phyloP scores from a whole-genome alignment of 2,888 invertebrate species.

The Watsonalla binaria region DNA sequence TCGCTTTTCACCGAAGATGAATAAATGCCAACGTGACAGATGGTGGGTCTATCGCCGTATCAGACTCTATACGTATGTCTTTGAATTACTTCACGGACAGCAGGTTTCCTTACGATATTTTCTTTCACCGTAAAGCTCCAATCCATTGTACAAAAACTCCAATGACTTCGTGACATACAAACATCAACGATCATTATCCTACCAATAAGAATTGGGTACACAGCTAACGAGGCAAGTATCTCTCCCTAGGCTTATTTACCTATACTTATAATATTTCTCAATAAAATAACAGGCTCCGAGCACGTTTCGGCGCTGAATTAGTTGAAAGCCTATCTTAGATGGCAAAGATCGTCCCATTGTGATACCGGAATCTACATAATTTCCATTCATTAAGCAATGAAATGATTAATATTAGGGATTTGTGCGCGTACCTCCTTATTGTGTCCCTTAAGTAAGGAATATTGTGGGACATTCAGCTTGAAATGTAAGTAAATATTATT shows the following conservation, averaged over 20 bases:
- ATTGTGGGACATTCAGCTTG: background rate
- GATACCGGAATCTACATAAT: slow-evolving; percentile 71
- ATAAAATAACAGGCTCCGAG: slow-evolving; percentile 29
- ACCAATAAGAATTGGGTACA: too few species aligned
- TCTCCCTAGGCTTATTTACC: background rate
- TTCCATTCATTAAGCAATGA: slow-evolving; percentile 72
- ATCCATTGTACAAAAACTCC: too few species aligned
- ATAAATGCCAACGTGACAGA: too few species aligned
- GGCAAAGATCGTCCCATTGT: slow-evolving; percentile 65
- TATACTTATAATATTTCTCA: slow-evolving; percentile 26
- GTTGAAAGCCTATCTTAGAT: slow-evolving; percentile 48
- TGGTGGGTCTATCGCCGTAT: too few species aligned
- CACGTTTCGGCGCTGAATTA: slow-evolving; percentile 27
- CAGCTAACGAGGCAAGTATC: too few species aligned
- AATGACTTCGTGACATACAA: too few species aligned
- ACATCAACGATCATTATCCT: too few species aligned
- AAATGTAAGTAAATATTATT: background rate
- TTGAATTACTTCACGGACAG: too few species aligned
- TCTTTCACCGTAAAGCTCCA: too few species aligned
- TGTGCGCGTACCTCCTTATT: slow-evolving; percentile 37
- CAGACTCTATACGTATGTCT: too few species aligned
- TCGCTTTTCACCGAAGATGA: too few species aligned
- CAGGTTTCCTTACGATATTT: too few species aligned
- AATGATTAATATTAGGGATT: slow-evolving; percentile 75
- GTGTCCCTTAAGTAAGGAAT: slow-evolving; percentile 15